Conservation (phyloP, 2,113 vertebrate genomes). For the Ceratotherium simum region DNA sequence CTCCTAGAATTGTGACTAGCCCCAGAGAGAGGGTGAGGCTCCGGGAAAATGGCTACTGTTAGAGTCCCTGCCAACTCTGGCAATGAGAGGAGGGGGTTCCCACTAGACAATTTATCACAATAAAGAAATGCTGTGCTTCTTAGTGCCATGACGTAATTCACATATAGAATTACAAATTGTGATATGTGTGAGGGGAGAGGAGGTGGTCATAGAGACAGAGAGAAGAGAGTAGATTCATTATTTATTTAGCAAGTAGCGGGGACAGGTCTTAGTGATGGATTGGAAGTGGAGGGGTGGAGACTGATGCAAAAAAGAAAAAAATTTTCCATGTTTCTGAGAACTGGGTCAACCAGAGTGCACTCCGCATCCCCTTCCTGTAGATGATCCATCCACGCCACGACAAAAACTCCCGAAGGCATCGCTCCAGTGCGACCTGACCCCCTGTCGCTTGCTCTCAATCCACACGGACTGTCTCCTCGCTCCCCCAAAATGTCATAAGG, state of each 20-base stretch:
- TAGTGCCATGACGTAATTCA: neutral
- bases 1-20: neutral
- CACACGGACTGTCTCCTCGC: rapidly evolving
- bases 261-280: neutral
- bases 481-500: no score
- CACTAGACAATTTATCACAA: neutral
- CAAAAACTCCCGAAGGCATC: neutral
- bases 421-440: rapidly evolving
- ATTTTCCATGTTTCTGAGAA: neutral
- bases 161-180: neutral
- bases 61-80: neutral
- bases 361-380: neutral
- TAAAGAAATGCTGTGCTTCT: neutral
- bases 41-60: neutral
- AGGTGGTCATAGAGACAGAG: neutral
- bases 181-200: neutral
- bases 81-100: neutral
- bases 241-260: neutral
- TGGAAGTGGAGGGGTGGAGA: neutral
- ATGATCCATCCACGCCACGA: neutral
- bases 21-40: neutral
- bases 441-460: neutral
- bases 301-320: neutral
- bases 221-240: neutral
- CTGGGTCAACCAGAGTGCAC: neutral